Base-by-base conservation (phyloP, 2,888 invertebrate genomes). In the Schizotus pectinicornis region DNA sequence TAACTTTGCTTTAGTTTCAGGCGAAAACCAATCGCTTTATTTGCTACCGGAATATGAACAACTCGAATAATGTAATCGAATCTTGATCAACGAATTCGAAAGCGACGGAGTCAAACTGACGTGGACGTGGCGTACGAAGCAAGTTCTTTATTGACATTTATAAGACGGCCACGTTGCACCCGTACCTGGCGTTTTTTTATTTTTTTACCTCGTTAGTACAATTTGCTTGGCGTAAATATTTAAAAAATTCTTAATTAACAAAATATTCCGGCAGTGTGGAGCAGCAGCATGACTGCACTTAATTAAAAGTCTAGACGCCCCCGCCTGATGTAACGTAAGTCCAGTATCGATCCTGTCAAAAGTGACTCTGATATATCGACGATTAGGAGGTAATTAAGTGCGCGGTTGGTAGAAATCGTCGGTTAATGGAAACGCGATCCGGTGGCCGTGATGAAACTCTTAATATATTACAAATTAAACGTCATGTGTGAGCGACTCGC, bases 391-490 rank as follows among this genome's bases (percentile, higher is more conserved):
- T 67, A 67, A 69, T 67, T 67, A 67, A 69, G 65, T 63, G 59
- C 57, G 63, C 59, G 59, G 61, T 61, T 63, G 59, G 56, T 58
- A 58, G 62, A 62, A 62, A 62, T 64, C 59, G 65, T 61, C 58
- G 59, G 65, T 67, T 68, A 68, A 70, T 70, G 68, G 66, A 67
- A 68, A 65, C 67, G 67, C 67, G 65, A 70, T 67, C 64, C 62
- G 53, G 58, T 65, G 62, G 65, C 67, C 65, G 67, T 68, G 68
- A 68, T 67, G 66, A 60, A 67, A 69, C 70, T 70, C 65, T 69
- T 69, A 70, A 70, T 68, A 69, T 67, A 70, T 68, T 65, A 67
- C 67, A 68, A 68, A 70, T 69, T 70, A 68, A 68, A 69, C 67
- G 65, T 66, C 67, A 63, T 64, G 62, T 65, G 67, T 66, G 63